Evolutionary conservation across 64 coral and sea anemone species (phyloP).

Genomic region (Porites australiensis): DNA sequence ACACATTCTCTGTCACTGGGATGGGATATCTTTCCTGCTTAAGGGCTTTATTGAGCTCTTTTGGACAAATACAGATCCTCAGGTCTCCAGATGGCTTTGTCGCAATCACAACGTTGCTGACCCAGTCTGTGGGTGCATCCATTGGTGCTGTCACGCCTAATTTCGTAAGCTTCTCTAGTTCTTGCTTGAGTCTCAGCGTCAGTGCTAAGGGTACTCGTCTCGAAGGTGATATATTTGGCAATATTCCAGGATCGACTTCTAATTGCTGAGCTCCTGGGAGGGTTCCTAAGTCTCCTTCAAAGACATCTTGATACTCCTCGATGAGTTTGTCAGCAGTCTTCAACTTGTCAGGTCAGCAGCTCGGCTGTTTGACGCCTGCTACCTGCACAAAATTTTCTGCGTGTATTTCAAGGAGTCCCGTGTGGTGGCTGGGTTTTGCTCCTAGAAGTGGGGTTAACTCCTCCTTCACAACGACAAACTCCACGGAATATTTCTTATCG

Average conservation of each 20-base stretch:
- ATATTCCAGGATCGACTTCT: conserved; percentile 17
- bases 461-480: conserved; percentile 2
- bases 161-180: conserved; percentile 3
- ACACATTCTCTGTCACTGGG: not conserved
- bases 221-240: conserved; percentile 1
- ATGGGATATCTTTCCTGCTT: conserved; percentile 25
- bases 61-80: not conserved
- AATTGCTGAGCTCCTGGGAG: conserved; percentile 6
- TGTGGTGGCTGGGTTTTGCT: conserved; percentile 29
- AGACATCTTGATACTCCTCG: not conserved
- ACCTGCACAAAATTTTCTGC: not conserved
- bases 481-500: conserved; percentile 33
- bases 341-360: not conserved
- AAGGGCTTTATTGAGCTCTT: not conserved
- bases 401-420: conserved; percentile 20
- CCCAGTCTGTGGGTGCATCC: conserved; percentile 27
- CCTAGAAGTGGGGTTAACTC: conserved; percentile 12
- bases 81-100: not conserved
- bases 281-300: not conserved
- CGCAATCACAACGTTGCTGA: conserved; percentile 9
- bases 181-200: conserved; percentile 28
- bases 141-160: conserved; percentile 24
- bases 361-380: not conserved
- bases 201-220: conserved; percentile 30
- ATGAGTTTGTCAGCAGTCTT: not conserved